Base-by-base conservation (phyloP, 2,113 vertebrate genomes). In the Parotia lawesii region DNA sequence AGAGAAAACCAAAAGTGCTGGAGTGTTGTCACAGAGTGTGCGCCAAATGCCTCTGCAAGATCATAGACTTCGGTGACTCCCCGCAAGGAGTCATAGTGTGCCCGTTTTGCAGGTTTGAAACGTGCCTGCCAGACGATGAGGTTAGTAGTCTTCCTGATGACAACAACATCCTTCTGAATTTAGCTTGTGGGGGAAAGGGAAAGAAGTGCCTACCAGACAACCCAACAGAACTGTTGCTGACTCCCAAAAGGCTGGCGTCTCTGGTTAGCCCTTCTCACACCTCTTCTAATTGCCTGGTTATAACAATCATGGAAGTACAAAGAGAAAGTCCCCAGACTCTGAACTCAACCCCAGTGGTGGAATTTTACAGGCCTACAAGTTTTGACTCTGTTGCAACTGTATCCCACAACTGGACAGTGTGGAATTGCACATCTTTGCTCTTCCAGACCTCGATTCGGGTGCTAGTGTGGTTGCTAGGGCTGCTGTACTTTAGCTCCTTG, bases 301-400 rank as follows among this genome's bases (percentile, higher is more conserved):
- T 99, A 92, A 99, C 99, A 33, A 99, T 99, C 95, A 98, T 99
- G 98, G 99, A 99, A 97, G 98, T 99, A n/a, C 98, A 98, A 90
- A 90, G 97, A 28, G 96, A 98, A 51, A 97, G 96, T 50, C 93
- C 95, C 15, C 98, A 96, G 1, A 93, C 97, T 28, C 97, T 98
- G 76, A 97, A 96, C 88, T 95, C 97, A 19, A 97, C 97, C 4
- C 98, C 97, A 0, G 96, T 97, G 90, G 97, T 97, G 74, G 98
- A 97, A 78, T 98, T 98, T 90, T 98, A 98, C 90, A 97, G 97
- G 79, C 98, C 98, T 3, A 97, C 98, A 1, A 99, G 98, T 51
- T 98, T 98, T 95, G 99, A 99, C 97, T 99, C 99, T 38, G 98
- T 98, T 89, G 98, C 98, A 42, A 98, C 98, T 16, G 97, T 98